Evolutionary conservation across 2,888 invertebrate genomes (phyloP).

Genomic region (Mallateleia sp.): DNA sequence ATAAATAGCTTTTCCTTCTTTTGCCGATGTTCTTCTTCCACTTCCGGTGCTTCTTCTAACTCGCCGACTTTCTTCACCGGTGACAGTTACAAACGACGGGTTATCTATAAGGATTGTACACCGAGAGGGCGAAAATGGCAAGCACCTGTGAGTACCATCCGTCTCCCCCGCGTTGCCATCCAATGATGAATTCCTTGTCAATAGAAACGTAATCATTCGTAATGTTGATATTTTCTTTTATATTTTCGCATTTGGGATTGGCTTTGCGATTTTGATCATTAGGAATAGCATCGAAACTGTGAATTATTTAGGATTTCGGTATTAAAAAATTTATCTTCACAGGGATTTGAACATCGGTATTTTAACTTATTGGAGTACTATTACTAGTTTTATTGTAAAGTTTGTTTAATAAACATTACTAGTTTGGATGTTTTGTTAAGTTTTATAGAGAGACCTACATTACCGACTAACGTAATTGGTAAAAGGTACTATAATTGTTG

Average conservation of each 20-base stretch:
- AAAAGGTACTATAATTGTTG: too few relatives aligned
- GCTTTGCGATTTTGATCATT: constrained; percentile 16
- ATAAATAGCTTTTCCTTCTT: constrained; percentile 74
- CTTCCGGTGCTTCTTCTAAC: constrained; percentile 70
- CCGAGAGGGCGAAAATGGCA: constrained; percentile 86
- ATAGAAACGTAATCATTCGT: constrained; percentile 84
- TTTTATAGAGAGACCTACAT: too few relatives aligned
- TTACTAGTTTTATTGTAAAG: too few relatives aligned
- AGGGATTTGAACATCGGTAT: too few relatives aligned
- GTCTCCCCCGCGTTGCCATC: constrained; percentile 73
- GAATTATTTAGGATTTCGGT: too few relatives aligned
- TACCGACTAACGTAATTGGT: too few relatives aligned
- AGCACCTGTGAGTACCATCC: constrained; percentile 87
- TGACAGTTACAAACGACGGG: constrained; percentile 89
- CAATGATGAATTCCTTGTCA: constrained; percentile 83
- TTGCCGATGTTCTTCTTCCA: constrained; percentile 58
- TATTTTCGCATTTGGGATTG: constrained; percentile 10
- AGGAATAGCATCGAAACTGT: too few relatives aligned
- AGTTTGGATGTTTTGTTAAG: too few relatives aligned
- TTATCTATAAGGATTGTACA: constrained; percentile 88
- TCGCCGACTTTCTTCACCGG: constrained; percentile 80
- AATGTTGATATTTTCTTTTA: constrained; percentile 48
- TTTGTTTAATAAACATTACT: too few relatives aligned
- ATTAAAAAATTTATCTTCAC: too few relatives aligned
- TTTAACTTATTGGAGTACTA: too few relatives aligned